Evolutionary conservation across 2,888 invertebrate genomes (phyloP).

Genomic region (Lottia gigantea): DNA sequence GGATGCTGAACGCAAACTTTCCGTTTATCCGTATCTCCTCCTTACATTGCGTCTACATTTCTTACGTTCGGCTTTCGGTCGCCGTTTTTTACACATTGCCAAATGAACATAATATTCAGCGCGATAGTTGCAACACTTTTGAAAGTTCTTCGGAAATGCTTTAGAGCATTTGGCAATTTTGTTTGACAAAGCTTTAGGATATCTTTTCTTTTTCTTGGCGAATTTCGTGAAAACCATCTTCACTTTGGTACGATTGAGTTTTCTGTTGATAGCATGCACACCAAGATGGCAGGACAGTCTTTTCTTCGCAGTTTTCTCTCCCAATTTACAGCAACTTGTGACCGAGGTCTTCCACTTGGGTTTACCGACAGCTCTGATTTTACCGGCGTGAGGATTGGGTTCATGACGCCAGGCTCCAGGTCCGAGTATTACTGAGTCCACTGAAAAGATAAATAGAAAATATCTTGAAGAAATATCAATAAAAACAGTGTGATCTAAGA

Average conservation of each 20-base stretch:
- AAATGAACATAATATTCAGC: slow-evolving; percentile 36
- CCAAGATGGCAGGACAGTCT: slow-evolving; percentile 46
- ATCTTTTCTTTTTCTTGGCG: slow-evolving; percentile 21
- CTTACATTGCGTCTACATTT: slow-evolving; percentile 26
- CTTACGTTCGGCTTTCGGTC: slow-evolving; percentile 18
- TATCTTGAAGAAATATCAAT: no score
- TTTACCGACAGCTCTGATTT: neutral
- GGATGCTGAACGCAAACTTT: neutral
- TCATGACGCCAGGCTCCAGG: neutral
- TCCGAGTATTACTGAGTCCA: neutral
- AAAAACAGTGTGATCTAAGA: no score
- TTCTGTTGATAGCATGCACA: slow-evolving; percentile 39
- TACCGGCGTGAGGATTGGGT: neutral
- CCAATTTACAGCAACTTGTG: slow-evolving; percentile 52
- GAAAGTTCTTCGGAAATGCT: slow-evolving; percentile 43
- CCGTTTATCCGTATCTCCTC: slow-evolving; percentile 24
- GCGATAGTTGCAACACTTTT: slow-evolving; percentile 46
- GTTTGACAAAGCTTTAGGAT: slow-evolving; percentile 32
- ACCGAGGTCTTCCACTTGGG: slow-evolving; percentile 31
- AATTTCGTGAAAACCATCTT: slow-evolving; percentile 1
- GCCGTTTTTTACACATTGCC: slow-evolving; percentile 34
- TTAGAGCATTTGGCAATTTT: slow-evolving; percentile 48
- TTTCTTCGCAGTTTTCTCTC: slow-evolving; percentile 54
- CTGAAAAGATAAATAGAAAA: neutral
- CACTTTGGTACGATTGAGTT: slow-evolving; percentile 30